A percentile compares a stretch with the other conserved stretches of the same genome.
Evolutionary conservation across 2,113 vertebrate species (phyloP).

Genomic region (Pelvicachromis taeniatus): DNA sequence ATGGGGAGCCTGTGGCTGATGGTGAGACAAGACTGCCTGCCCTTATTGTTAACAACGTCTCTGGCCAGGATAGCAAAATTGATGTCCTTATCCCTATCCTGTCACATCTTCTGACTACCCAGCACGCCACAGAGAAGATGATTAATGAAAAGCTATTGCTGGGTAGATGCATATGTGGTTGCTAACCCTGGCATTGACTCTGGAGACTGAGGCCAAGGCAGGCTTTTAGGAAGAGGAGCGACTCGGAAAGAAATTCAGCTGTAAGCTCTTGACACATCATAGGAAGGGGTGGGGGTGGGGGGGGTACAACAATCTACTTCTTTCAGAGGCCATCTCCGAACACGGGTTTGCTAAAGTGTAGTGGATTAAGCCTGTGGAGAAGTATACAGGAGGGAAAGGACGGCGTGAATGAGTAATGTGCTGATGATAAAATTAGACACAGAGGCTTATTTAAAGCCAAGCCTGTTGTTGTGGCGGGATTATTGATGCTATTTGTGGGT

Average conservation of each 20-base stretch:
- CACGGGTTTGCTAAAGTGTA: constrained; percentile 19
- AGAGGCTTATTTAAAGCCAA: constrained; percentile 1
- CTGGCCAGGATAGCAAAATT: constrained; percentile 7
- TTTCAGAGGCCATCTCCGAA: constrained; percentile 15
- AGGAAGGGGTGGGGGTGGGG: too few relatives aligned
- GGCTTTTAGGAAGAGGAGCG: neutral
- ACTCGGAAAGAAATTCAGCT: constrained; percentile 11
- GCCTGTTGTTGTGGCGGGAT: neutral
- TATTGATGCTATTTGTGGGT: neutral
- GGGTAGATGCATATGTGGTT: constrained; percentile 22
- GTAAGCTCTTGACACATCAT: constrained; percentile 13
- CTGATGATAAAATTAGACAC: neutral
- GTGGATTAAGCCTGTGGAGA: constrained; percentile 6
- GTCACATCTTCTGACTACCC: constrained; percentile 9
- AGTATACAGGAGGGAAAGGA: neutral
- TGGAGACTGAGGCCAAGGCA: neutral
- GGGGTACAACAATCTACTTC: constrained; percentile 16
- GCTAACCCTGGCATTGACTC: constrained; percentile 30
- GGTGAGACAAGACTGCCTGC: neutral
- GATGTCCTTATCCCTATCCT: neutral
- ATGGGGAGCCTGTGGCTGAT: neutral
- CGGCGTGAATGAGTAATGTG: neutral
- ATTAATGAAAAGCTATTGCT: neutral
- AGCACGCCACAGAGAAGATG: neutral
- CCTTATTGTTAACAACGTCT: neutral